Evolutionary conservation across 2,888 invertebrate species (phyloP).

Genomic region (Arge pagana): DNA sequence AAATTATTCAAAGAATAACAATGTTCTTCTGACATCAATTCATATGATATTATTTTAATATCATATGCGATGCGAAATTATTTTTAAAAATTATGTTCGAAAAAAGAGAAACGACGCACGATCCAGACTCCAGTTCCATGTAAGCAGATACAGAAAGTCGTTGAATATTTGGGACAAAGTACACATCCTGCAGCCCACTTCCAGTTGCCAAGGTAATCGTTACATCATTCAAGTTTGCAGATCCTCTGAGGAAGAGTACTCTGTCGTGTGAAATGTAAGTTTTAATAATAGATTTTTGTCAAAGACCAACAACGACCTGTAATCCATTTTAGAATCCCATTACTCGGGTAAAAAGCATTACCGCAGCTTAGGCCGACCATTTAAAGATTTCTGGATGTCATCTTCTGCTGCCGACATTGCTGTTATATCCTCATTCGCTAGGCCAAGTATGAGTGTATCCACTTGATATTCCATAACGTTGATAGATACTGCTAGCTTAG

Average conservation of each 20-base stretch:
- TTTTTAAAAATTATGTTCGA: background rate
- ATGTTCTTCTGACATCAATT: conserved; percentile 37
- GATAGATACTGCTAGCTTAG: conserved; percentile 41
- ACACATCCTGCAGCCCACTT: conserved; percentile 60
- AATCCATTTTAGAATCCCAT: too few relatives aligned
- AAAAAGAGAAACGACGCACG: conserved; percentile 55
- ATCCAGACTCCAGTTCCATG: conserved; percentile 65
- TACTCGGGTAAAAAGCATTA: too few relatives aligned
- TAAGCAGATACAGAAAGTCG: conserved; percentile 64
- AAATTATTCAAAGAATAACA: too few relatives aligned
- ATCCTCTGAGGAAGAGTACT: conserved; percentile 51
- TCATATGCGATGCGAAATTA: background rate
- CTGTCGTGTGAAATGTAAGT: conserved; percentile 34
- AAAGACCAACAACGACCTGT: too few relatives aligned
- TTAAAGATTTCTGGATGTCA: conserved; percentile 64
- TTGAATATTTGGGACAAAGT: conserved; percentile 61
- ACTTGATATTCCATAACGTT: conserved; percentile 49
- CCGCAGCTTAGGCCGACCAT: conserved; percentile 69
- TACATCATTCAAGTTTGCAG: conserved; percentile 45
- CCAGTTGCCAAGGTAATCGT: conserved; percentile 49
- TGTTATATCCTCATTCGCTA: conserved; percentile 56
- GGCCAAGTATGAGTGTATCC: conserved; percentile 57
- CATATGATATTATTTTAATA: conserved; percentile 42
- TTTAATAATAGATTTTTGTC: background rate
- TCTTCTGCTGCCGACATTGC: conserved; percentile 64